Percentiles rank a stretch among this genome's conserved stretches.
Conservation (phyloP, 2,113 vertebrate species). For the Pterocles gutturalis region DNA sequence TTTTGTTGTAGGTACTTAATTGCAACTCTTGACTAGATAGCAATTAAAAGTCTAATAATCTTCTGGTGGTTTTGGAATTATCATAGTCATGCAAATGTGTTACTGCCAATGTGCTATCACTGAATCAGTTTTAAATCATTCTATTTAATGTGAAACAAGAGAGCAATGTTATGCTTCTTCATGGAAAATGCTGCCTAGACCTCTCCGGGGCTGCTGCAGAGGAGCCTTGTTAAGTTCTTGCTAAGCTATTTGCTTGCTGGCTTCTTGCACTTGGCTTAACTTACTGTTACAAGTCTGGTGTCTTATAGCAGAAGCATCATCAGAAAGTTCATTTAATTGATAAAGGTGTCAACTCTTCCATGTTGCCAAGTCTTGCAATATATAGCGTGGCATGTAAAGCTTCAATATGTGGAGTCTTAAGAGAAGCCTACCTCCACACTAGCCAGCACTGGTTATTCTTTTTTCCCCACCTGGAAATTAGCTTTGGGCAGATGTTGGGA, state of each 20-base stretch:
- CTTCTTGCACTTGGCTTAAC: not conserved
- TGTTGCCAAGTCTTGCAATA: not conserved
- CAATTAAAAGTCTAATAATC: not conserved
- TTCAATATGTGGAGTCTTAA: not conserved
- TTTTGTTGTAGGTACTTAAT: not conserved
- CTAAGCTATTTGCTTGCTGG: not conserved
- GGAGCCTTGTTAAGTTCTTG: not conserved
- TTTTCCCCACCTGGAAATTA: not conserved
- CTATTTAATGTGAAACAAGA: not conserved
- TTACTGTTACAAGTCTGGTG: not conserved
- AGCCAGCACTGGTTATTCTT: not conserved
- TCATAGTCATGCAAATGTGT: not conserved
- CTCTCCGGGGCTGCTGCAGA: accelerated
- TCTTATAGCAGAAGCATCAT: not conserved
- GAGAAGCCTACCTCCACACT: not conserved
- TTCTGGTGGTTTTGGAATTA: not conserved
- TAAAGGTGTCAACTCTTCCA: not conserved
- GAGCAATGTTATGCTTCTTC: not conserved
- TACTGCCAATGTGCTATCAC: not conserved
- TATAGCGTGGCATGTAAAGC: not conserved
- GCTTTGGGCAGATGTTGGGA: not conserved
- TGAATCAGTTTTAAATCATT: not conserved
- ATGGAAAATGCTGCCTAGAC: not conserved
- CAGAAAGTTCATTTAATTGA: not conserved
- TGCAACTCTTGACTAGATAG: not conserved